Conservation (phyloP, 2,797 vertebrate species). For the Pangasius mekongensis region DNA sequence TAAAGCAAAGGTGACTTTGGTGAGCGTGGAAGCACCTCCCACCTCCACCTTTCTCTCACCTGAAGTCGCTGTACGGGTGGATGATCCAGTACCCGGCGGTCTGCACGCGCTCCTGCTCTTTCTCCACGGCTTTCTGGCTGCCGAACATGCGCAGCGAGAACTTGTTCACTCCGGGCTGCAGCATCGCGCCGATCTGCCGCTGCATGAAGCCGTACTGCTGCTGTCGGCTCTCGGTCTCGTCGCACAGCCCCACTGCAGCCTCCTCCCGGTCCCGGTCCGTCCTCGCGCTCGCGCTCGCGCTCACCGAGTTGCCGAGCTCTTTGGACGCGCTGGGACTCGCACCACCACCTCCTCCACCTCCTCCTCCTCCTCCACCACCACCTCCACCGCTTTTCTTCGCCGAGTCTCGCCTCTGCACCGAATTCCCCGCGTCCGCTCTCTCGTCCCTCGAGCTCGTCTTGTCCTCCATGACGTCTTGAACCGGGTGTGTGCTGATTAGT, state of each 20-base stretch:
- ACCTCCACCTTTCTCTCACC: slow-evolving; percentile 75
- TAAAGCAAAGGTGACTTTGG: not conserved
- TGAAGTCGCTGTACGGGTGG: slow-evolving; percentile 99
- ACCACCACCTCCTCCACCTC: slow-evolving; percentile 50
- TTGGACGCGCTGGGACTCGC: slow-evolving; percentile 84
- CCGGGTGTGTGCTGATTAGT: not conserved
- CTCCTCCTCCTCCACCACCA: slow-evolving; percentile 18
- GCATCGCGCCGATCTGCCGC: slow-evolving; percentile 95
- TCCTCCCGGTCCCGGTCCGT: slow-evolving; percentile 87
- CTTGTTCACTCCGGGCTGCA: slow-evolving; percentile 99
- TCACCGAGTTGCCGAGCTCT: slow-evolving; percentile 92
- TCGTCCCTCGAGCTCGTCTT: slow-evolving; percentile 91
- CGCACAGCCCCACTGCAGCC: slow-evolving; percentile 82
- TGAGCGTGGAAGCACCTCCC: not conserved
- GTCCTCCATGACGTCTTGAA: slow-evolving; percentile 81
- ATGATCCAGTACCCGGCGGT: slow-evolving; percentile 99
- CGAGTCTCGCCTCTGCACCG: slow-evolving; percentile 87
- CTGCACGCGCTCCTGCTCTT: slow-evolving; percentile 97
- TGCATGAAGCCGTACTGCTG: slow-evolving; percentile 90
- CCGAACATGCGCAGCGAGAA: slow-evolving; percentile 99
- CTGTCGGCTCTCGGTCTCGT: slow-evolving; percentile 81
- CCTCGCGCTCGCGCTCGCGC: slow-evolving; percentile 67
- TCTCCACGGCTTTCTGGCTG: slow-evolving; percentile 98
- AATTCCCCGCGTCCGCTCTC: slow-evolving; percentile 84
- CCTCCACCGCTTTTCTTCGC: slow-evolving; percentile 75